Percentiles rank a stretch among this genome's conserved stretches.
Evolutionary conservation across 2,797 vertebrate species (phyloP).

Genomic region (Poecilia wingei): DNA sequence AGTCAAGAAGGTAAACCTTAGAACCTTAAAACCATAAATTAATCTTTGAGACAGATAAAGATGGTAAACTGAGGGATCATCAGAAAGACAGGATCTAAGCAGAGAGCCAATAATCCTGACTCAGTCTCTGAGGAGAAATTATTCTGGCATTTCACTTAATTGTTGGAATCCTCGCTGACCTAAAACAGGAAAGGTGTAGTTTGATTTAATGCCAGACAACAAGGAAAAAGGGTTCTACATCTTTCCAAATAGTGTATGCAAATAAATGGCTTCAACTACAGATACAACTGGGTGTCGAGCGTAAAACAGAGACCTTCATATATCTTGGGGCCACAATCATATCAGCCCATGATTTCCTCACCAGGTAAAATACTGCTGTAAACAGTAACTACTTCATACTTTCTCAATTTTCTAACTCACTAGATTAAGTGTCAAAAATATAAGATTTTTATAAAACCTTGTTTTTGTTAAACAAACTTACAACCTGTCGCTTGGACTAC

Average conservation of each 20-base stretch:
- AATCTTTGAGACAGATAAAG: background rate
- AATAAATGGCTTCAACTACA: background rate
- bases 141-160: background rate
- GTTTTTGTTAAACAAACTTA: background rate
- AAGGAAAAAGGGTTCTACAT: background rate
- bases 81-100: background rate
- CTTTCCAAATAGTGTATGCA: background rate
- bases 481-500: background rate
- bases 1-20: background rate
- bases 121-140: background rate
- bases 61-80: background rate
- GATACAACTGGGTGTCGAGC: background rate
- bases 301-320: background rate
- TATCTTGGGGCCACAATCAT: background rate
- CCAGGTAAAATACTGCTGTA: background rate
- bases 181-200: background rate
- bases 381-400: background rate
- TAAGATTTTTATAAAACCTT: background rate
- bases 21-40: no score
- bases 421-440: background rate
- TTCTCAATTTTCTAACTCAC: background rate
- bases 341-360: background rate
- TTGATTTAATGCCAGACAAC: background rate
- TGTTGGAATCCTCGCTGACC: background rate
- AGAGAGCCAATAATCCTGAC: background rate